A percentile compares a stretch with the other conserved stretches of the same genome.
Conservation (phyloP, 2,797 vertebrate species). For the Pipistrellus pygmaeus region DNA sequence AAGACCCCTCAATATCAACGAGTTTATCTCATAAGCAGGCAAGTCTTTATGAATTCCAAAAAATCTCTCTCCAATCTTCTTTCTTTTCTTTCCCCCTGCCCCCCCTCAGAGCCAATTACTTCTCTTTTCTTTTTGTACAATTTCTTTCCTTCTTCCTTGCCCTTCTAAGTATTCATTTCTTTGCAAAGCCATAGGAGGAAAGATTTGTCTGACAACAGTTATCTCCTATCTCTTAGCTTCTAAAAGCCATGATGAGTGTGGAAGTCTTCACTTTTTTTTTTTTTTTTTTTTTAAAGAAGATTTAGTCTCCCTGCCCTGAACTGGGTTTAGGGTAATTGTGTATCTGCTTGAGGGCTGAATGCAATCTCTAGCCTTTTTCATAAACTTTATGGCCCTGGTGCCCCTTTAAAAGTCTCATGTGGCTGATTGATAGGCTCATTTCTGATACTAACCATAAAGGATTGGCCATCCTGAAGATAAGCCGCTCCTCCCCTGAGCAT, state of each 20-base stretch:
- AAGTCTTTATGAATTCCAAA: constrained; percentile 16
- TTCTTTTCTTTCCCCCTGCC: background rate
- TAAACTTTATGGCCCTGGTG: constrained; percentile 81
- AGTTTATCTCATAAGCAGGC: constrained; percentile 58
- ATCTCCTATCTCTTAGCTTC: background rate
- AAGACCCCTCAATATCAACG: constrained; percentile 46
- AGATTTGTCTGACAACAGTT: background rate
- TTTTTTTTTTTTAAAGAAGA: constrained; percentile 42
- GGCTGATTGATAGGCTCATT: constrained; percentile 81
- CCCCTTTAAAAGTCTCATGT: constrained; percentile 80
- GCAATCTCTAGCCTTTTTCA: constrained; percentile 78
- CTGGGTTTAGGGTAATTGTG: constrained; percentile 81
- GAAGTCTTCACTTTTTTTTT: background rate
- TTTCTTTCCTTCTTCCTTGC: background rate
- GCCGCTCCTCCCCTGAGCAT: constrained; percentile 75
- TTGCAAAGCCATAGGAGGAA: background rate
- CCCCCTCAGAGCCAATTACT: background rate
- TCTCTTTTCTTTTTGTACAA: background rate
- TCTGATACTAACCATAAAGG: constrained; percentile 81
- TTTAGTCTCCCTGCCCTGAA: constrained; percentile 76
- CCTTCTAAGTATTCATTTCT: background rate
- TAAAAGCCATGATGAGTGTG: background rate
- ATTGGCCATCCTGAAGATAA: constrained; percentile 80
- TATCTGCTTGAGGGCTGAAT: constrained; percentile 82
- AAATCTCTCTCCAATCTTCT: background rate